Percentiles rank a stretch among this genome's conserved stretches.
Evolutionary conservation across 2,888 invertebrate species (phyloP).

Genomic region (Dynastes hyllus): DNA sequence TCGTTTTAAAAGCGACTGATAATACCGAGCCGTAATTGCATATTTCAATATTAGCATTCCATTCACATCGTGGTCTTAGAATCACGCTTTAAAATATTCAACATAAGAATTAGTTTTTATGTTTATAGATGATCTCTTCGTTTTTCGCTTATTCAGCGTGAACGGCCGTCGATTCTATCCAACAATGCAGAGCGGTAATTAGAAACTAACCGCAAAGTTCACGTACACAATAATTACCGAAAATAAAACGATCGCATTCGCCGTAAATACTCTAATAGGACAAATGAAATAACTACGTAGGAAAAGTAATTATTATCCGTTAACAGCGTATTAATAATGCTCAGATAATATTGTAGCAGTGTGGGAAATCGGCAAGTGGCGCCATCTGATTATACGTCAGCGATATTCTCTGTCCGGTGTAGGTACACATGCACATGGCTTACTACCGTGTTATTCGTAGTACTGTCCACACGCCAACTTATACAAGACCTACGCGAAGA

Average conservation of each 20-base stretch:
- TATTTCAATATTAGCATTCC: too few species aligned
- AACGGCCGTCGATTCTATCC: too few species aligned
- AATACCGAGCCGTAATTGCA: too few species aligned
- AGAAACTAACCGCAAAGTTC: conserved; percentile 48
- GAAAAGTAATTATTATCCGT: conserved; percentile 68
- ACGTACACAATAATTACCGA: conserved; percentile 55
- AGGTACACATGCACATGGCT: conserved; percentile 12
- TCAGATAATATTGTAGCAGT: conserved; percentile 67
- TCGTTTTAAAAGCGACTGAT: too few species aligned
- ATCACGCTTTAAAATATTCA: too few species aligned
- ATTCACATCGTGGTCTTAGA: too few species aligned
- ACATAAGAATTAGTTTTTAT: too few species aligned
- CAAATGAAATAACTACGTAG: conserved; percentile 62
- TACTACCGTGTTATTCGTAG: conserved; percentile 30
- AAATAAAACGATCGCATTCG: conserved; percentile 55
- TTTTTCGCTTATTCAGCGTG: too few species aligned
- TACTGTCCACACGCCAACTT: conserved; percentile 22
- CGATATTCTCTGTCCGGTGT: conserved; percentile 62
- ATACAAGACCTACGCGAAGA: not conserved
- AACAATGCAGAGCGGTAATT: conserved; percentile 27
- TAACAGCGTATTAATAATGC: conserved; percentile 71
- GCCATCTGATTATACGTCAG: conserved; percentile 72
- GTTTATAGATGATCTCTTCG: too few species aligned
- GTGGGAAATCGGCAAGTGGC: conserved; percentile 71
- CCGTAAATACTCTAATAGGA: conserved; percentile 56